phyloP scores from a whole-genome alignment of 2,797 vertebrate species.

The Eulemur mongoz region DNA sequence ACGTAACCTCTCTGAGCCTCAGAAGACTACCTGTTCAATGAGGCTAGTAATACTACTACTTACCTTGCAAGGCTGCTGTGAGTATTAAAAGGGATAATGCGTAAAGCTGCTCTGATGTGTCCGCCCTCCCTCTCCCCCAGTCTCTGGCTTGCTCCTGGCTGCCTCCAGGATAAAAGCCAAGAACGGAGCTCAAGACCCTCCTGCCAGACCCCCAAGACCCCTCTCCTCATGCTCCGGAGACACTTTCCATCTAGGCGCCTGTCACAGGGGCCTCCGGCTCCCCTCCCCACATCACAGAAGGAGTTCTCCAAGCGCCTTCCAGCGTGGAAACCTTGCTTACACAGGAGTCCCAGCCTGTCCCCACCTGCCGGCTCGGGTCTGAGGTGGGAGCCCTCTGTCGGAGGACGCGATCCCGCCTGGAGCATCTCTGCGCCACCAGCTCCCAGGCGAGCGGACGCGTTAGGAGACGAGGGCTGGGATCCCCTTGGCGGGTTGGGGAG shows the following conservation, averaged over 20 bases:
- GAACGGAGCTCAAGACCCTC: background rate
- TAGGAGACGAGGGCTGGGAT: background rate
- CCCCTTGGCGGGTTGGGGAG: background rate
- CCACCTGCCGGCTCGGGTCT: background rate
- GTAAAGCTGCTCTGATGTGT: background rate
- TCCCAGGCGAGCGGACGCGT: background rate
- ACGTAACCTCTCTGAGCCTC: background rate
- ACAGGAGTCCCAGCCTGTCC: background rate
- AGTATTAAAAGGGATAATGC: background rate
- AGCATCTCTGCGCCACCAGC: background rate
- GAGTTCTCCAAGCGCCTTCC: background rate
- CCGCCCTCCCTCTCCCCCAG: background rate
- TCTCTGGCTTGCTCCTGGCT: background rate
- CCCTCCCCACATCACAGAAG: rapidly evolving
- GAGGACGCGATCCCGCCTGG: background rate
- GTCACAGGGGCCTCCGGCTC: background rate
- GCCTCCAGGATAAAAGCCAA: background rate
- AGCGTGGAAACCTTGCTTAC: background rate
- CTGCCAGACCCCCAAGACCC: background rate
- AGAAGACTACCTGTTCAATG: background rate
- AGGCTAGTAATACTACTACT: background rate
- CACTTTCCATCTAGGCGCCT: background rate
- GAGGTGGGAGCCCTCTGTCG: constrained; percentile 17
- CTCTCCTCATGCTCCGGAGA: background rate
- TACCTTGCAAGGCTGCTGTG: background rate